Conservation (phyloP, 2,888 invertebrate genomes). For the Melieria picta region DNA sequence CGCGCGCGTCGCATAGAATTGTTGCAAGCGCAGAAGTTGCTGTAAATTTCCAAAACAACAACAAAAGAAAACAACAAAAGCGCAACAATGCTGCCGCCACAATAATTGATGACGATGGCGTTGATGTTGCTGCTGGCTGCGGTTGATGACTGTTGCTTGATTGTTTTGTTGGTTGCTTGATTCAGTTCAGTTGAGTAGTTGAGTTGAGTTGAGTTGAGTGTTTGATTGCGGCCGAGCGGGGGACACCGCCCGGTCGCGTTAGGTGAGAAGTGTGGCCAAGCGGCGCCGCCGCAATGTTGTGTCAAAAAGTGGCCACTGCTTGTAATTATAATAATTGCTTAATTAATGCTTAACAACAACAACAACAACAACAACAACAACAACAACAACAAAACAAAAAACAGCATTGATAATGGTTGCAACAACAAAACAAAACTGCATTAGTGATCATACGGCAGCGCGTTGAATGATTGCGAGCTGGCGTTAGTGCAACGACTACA, state of each 20-base stretch:
- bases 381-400: conserved; percentile 35
- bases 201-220: no score
- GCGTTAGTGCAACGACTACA: conserved; percentile 1
- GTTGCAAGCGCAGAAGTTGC: no score
- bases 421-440: conserved; percentile 34
- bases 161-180: no score
- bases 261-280: conserved; percentile 2
- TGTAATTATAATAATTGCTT: conserved; percentile 49
- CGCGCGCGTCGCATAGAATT: no score
- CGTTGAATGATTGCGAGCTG: conserved; percentile 12
- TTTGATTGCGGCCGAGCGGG: neutral
- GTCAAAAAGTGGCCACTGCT: conserved; percentile 45
- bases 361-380: conserved; percentile 32
- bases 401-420: conserved; percentile 37
- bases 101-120: no score
- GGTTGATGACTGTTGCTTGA: neutral
- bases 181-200: no score
- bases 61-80: no score
- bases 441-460: conserved; percentile 11
- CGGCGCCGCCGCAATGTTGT: conserved; percentile 21
- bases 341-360: conserved; percentile 45
- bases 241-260: conserved; percentile 10
- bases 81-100: no score
- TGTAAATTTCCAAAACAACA: no score
- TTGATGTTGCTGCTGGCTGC: neutral